Evolutionary conservation across 2,797 vertebrate species (phyloP), one percentile per base, ranked within the genome.

Genomic region (Manis crassicaudata): DNA sequence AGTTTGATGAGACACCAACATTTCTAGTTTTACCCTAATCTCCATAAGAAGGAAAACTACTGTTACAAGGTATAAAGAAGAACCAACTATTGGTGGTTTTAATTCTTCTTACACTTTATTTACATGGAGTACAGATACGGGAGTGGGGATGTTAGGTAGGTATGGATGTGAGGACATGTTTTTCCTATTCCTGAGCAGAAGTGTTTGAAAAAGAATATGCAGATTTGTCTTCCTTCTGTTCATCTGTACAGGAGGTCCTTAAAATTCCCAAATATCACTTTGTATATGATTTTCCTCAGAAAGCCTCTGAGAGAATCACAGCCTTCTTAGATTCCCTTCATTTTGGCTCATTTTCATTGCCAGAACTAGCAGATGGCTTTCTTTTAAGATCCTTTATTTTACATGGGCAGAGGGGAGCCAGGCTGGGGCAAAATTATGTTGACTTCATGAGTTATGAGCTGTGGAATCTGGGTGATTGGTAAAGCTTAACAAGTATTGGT

Each of bases 21-120:
- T 96, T 90, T n/a, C 46, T 94, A 94, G 35, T 86, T 95, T 89
- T 85, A 84, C 68, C 65, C 68, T 77, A 83, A 91, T 92, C 46
- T 86, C 63, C 79, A 7, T 91, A 92, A 95, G 50, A 91, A 40
- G 32, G 35, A 92, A 93, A 83, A 3, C n/a, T 88, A 76, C 70
- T 63, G 29, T 93, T 95, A 52, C 17, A 95, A 79, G 11, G 10
- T 90, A 2, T 29, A 92, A 56, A 90, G 52, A 94, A 91, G 27
- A 94, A 18, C 37, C 92, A 92, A 58, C n/a, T 35, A 23, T 67
- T 76, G 58, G 35, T 76, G n/a, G 10, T 23, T 93, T 80, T 80
- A 43, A 65, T 82, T 90, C 96, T 93, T 94, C 46, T 91, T 52
- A 68, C 12, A 21, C 16, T 95, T 94, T 77, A 70, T 83, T 86